Base-by-base conservation (phyloP, 2,113 vertebrate species). In the Podarcis muralis region DNA sequence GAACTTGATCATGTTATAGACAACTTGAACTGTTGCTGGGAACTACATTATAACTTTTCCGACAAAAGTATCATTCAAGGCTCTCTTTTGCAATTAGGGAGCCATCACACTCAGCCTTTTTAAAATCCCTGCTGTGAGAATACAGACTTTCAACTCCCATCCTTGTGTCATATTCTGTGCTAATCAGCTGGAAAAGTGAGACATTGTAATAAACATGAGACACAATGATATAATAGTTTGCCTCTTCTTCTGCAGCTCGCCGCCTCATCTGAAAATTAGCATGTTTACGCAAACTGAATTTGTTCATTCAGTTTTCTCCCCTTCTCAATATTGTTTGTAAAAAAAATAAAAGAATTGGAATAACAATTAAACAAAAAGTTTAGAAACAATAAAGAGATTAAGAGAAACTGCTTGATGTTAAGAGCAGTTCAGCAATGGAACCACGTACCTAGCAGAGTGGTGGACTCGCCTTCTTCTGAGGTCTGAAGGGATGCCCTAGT, bases 121-220 rank as follows among this genome's bases (percentile, higher is more conserved):
- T 90, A 23, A 89, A 62, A 83, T 53, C 90, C 94, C 93, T 0
- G 86, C 92, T 78, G 93, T 0, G 93, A 92, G 82, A 91, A 2
- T 43, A 1, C 84, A n/a, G 89, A 20, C 90, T 79, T 90, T 62
- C 37, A 94, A 93, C 95, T 93, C 88, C 1, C 1, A 72, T 81
- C 90, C 88, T 89, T 95, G 94, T 94, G 94, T 96, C 87, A 92
- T 92, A 92, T 88, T 93, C 82, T 65, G 81, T 0, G 83, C 86
- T 90, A 93, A 91, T 94, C 83, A 92, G 91, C 91, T 89, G 90
- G 59, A 4, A n/a, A 92, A 93, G 76, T 6, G 91, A 87, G 91
- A 90, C 88, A 84, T 90, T 92, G 91, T 81, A 91, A 88, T 1
- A 0, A 53, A 83, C 0, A 74, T 8, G 0, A 18, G 84, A 84